Percentiles rank a stretch among this genome's conserved stretches.
Evolutionary conservation across 2,797 vertebrate species (phyloP).

Genomic region (Scolopax bukidnonensis): DNA sequence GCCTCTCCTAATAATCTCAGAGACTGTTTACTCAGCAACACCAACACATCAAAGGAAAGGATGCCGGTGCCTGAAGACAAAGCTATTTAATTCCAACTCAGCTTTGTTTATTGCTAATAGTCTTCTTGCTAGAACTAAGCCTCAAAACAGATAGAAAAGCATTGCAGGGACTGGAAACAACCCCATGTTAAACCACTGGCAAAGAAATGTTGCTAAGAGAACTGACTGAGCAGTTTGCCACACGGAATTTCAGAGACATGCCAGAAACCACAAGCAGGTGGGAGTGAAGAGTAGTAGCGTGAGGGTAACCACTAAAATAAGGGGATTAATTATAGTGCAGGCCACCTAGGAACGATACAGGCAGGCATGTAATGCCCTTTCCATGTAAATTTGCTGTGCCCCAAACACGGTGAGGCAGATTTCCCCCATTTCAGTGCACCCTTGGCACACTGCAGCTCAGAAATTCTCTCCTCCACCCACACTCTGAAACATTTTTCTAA

Average conservation of each 20-base stretch:
- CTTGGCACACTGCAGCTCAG: neutral
- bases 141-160: neutral
- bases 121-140: neutral
- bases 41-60: neutral
- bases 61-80: neutral
- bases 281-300: neutral
- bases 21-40: neutral
- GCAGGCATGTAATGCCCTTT: neutral
- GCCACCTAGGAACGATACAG: neutral
- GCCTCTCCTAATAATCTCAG: neutral
- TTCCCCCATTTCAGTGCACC: neutral
- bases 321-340: neutral
- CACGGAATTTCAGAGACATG: neutral
- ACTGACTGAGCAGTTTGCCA: neutral
- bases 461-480: neutral
- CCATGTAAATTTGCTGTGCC: accelerated
- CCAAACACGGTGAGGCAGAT: accelerated
- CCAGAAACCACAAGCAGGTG: neutral
- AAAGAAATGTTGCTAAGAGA: neutral
- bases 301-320: neutral
- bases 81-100: neutral
- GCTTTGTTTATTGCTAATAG: neutral
- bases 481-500: neutral
- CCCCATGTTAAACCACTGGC: neutral
- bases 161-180: neutral